These are phyloP conservation scores for Eriosoma lanigerum DNA, from an alignment of 1,140 invertebrate species.

Conservation along the genomic window DNA sequence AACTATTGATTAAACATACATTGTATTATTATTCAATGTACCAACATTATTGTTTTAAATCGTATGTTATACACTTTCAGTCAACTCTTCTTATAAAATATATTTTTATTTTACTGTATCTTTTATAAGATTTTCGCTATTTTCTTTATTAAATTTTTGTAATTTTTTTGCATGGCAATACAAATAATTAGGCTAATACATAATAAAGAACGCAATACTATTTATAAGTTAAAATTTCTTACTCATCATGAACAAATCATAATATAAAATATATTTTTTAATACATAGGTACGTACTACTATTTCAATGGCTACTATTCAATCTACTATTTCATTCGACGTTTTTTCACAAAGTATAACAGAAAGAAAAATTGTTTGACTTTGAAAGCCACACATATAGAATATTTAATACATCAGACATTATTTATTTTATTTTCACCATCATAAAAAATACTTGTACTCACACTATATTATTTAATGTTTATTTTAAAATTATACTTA, in stretches of 20 bases:
- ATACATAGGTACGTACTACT: neutral
- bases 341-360: neutral
- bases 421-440: neutral
- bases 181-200: slow-evolving; percentile 31
- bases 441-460: neutral
- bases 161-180: slow-evolving; percentile 42
- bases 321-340: too few relatives aligned
- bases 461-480: neutral
- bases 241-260: neutral
- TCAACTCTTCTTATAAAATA: slow-evolving; percentile 14
- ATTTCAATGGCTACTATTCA: too few relatives aligned
- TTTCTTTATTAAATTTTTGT: slow-evolving; percentile 7
- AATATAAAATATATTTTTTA: neutral
- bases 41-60: slow-evolving; percentile 7
- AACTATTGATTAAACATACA: too few relatives aligned
- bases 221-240: slow-evolving; percentile 14
- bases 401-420: neutral
- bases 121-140: slow-evolving; percentile 11
- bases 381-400: neutral
- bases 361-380: too few relatives aligned
- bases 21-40: too few relatives aligned
- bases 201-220: neutral
- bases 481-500: neutral
- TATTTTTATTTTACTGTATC: slow-evolving; percentile 9
- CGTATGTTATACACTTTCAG: slow-evolving; percentile 17